Conservation (phyloP, 2,113 vertebrate species). For the Rhynchopsitta pachyrhyncha region DNA sequence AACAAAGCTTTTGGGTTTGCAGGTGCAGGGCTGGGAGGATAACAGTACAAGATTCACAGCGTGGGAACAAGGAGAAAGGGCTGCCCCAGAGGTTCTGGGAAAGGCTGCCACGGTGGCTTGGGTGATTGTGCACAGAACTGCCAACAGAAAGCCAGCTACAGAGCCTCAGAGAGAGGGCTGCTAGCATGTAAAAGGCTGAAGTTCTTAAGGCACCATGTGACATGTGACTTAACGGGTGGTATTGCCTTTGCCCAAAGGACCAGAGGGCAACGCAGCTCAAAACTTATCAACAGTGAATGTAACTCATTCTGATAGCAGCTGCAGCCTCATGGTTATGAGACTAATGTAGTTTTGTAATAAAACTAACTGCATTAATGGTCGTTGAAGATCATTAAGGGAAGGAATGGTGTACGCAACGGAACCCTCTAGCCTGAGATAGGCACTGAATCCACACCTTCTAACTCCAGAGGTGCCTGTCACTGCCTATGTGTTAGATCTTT, state of each 20-base stretch:
- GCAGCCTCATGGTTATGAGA: not conserved
- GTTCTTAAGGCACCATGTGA: constrained; percentile 20
- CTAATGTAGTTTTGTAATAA: not conserved
- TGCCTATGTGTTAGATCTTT: not conserved
- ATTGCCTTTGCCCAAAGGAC: not conserved
- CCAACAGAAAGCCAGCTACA: not conserved
- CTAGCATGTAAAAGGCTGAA: not conserved
- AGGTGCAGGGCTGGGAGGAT: not conserved
- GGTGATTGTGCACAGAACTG: not conserved
- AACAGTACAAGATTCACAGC: not conserved
- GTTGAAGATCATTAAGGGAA: not conserved
- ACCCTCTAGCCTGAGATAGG: not conserved
- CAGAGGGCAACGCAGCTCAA: not conserved
- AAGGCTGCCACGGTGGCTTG: not conserved
- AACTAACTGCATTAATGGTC: not conserved
- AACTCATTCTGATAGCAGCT: not conserved
- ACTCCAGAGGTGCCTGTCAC: not conserved
- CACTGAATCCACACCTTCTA: not conserved
- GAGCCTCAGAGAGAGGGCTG: not conserved
- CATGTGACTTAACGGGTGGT: not conserved
- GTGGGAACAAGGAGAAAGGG: constrained; percentile 10
- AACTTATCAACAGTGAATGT: not conserved
- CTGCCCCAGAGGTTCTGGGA: constrained; percentile 13
- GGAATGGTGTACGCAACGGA: accelerated
- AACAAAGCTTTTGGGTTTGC: not conserved